A percentile compares a stretch with the other conserved stretches of the same genome.
Evolutionary conservation across 2,888 invertebrate genomes (phyloP).

Genomic region (Alitta virens): DNA sequence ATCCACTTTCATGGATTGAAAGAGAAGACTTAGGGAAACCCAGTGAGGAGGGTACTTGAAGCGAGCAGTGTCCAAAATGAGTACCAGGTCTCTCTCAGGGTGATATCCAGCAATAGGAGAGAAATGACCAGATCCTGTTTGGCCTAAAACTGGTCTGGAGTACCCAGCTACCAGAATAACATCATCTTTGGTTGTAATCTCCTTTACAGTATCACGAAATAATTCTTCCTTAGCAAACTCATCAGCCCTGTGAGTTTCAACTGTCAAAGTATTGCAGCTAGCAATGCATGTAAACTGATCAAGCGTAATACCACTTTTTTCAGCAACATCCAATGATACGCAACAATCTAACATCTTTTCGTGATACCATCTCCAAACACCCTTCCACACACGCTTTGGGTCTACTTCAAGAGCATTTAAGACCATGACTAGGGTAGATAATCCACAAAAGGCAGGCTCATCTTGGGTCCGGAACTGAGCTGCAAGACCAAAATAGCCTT

Average conservation of each 20-base stretch:
- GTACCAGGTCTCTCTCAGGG: slow-evolving; percentile 42
- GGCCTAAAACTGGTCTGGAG: slow-evolving; percentile 46
- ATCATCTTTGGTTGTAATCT: slow-evolving; percentile 31
- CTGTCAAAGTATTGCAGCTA: slow-evolving; percentile 50
- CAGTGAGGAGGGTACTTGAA: slow-evolving; percentile 58
- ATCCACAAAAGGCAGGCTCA: slow-evolving; percentile 58
- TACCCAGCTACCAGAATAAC: slow-evolving; percentile 38
- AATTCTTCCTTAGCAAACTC: slow-evolving; percentile 14
- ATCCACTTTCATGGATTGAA: slow-evolving; percentile 46
- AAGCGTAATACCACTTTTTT: slow-evolving; percentile 48
- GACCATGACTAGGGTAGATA: slow-evolving; percentile 55
- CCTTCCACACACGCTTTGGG: slow-evolving; percentile 43
- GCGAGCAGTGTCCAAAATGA: slow-evolving; percentile 56
- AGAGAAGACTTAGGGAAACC: slow-evolving; percentile 47
- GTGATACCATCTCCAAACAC: slow-evolving; percentile 58
- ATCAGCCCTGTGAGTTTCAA: slow-evolving; percentile 25
- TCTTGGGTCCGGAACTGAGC: slow-evolving; percentile 57
- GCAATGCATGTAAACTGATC: slow-evolving; percentile 55
- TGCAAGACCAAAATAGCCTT: slow-evolving; percentile 54
- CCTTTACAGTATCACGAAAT: slow-evolving; percentile 32
- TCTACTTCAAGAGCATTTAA: slow-evolving; percentile 52
- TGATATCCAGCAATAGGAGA: slow-evolving; percentile 56
- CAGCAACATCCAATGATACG: slow-evolving; percentile 45
- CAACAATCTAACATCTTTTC: slow-evolving; percentile 59
- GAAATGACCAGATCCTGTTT: slow-evolving; percentile 56